Evolutionary conservation across 1,140 invertebrate species (phyloP).

Genomic region (Drosophila albomicans): DNA sequence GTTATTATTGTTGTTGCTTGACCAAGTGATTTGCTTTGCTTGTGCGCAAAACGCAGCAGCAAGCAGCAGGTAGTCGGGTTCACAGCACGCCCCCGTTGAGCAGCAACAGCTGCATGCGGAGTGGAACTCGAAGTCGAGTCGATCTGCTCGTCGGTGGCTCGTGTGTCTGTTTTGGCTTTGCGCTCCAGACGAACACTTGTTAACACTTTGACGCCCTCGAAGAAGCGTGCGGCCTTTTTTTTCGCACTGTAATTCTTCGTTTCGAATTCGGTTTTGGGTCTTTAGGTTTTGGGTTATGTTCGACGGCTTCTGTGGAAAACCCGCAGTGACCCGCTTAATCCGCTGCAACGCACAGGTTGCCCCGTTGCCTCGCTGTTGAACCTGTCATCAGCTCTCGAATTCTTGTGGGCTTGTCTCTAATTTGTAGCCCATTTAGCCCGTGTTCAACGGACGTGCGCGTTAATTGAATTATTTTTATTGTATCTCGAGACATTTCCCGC

Average conservation of each 20-base stretch:
- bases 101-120: constrained; percentile 35
- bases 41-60: constrained; percentile 41
- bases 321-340: constrained; percentile 55
- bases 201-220: constrained; percentile 80
- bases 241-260: constrained; percentile 73
- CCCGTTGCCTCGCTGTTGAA: constrained; percentile 6
- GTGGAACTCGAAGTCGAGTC: neutral
- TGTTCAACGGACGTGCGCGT: constrained; percentile 58
- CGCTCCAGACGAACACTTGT: constrained; percentile 68
- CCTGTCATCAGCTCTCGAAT: constrained; percentile 69
- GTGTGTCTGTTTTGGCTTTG: constrained; percentile 46
- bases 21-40: constrained; percentile 74
- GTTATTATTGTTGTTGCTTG: constrained; percentile 27
- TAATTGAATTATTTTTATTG: constrained; percentile 83
- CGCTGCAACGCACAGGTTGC: constrained; percentile 59
- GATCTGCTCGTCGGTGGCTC: constrained; percentile 1
- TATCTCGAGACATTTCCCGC: constrained; percentile 50
- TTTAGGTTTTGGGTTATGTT: neutral
- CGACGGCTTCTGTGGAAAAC: constrained; percentile 47
- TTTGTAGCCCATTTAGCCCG: constrained; percentile 73
- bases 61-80: constrained; percentile 42
- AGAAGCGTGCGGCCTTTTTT: constrained; percentile 51
- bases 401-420: constrained; percentile 74
- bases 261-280: neutral
- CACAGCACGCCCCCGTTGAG: constrained; percentile 43